These are phyloP conservation scores for Asteroscopus sphinx DNA, from an alignment of 2,888 invertebrate genomes.

Conservation along the genomic window DNA sequence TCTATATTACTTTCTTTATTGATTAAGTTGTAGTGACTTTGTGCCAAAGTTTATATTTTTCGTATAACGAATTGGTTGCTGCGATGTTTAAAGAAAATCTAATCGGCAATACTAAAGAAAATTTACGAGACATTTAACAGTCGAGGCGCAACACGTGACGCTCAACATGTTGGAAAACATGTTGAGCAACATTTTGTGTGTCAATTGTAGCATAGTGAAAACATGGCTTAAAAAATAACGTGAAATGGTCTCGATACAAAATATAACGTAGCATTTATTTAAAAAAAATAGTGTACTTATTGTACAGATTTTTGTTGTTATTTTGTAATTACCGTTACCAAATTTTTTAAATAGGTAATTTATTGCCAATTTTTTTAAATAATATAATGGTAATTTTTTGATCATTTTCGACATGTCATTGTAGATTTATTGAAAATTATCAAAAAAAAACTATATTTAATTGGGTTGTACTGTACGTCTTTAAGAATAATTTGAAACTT, in stretches of 20 bases:
- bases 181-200: too few relatives aligned
- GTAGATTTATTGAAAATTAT: conserved; percentile 41
- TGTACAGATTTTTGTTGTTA: conserved; percentile 64
- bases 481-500: conserved; percentile 39
- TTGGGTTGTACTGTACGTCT: conserved; percentile 44
- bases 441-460: conserved; percentile 40
- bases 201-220: too few relatives aligned
- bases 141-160: too few relatives aligned
- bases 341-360: conserved; percentile 49
- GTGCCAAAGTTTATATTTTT: conserved; percentile 59
- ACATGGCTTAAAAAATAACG: too few relatives aligned
- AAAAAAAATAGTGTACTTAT: conserved; percentile 60
- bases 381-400: conserved; percentile 32
- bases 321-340: conserved; percentile 64
- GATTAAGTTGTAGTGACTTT: conserved; percentile 34
- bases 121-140: too few relatives aligned
- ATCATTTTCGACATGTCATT: conserved; percentile 41
- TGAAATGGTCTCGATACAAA: conserved; percentile 54
- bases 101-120: conserved; percentile 37
- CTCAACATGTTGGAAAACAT: too few relatives aligned
- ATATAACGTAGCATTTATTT: conserved; percentile 69
- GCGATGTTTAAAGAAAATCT: conserved; percentile 36
- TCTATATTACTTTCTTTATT: conserved; percentile 22
- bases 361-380: conserved; percentile 1
- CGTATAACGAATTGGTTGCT: conserved; percentile 38